These are phyloP conservation scores for Caenorhabditis virilis DNA, from an alignment of 2,888 invertebrate species.

Conservation along the genomic window DNA sequence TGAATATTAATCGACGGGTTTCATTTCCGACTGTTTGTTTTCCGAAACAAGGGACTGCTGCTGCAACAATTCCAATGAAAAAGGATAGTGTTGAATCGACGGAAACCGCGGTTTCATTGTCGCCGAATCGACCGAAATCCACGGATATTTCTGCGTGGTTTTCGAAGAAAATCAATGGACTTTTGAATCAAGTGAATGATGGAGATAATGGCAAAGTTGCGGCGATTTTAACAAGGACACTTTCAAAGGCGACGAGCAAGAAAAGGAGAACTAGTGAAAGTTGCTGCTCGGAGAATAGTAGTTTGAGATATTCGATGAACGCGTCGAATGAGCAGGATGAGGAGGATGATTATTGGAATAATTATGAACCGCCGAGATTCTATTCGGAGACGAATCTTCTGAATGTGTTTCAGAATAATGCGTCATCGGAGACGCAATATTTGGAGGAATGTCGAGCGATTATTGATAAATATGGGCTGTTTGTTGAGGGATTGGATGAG, in stretches of 20 bases:
- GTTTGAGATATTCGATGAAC: constrained; percentile 8
- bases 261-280: constrained; percentile 3
- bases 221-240: constrained; percentile 24
- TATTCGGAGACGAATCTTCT: constrained; percentile 26
- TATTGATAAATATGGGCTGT: constrained; percentile 30
- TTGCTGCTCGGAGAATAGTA: constrained; percentile 11
- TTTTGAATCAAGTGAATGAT: constrained; percentile 4
- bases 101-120: too few relatives aligned
- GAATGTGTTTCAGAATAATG: constrained; percentile 9
- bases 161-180: constrained; percentile 20
- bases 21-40: constrained; percentile 18
- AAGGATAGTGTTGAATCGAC: constrained; percentile 19
- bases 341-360: too few relatives aligned
- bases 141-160: constrained; percentile 28
- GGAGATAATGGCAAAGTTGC: constrained; percentile 9
- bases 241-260: constrained; percentile 19
- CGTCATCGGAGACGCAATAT: constrained; percentile 9
- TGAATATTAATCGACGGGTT: constrained; percentile 22
- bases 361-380: constrained; percentile 2
- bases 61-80: background rate
- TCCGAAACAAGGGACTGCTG: background rate
- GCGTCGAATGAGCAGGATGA: too few relatives aligned
- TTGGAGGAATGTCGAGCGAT: constrained; percentile 20
- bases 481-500: constrained; percentile 24
- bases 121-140: constrained; percentile 14